phyloP scores from a whole-genome alignment of 2,113 vertebrate genomes.

The Lepus timidus region DNA sequence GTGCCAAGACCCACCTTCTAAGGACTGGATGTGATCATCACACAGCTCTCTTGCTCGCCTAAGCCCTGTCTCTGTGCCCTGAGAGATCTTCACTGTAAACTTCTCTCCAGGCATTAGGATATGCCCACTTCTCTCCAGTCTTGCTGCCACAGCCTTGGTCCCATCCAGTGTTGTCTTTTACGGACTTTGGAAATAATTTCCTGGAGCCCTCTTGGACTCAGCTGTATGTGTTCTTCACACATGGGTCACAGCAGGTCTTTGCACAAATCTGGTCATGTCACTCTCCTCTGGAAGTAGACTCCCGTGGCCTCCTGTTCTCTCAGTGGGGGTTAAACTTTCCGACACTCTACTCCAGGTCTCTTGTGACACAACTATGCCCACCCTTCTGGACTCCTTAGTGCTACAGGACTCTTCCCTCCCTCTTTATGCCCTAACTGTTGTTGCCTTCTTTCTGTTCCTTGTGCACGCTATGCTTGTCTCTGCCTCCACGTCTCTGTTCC shows the following conservation, averaged over 20 bases:
- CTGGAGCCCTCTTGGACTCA: not conserved
- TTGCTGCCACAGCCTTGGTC: not conserved
- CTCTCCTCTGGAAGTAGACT: not conserved
- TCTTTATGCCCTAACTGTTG: not conserved
- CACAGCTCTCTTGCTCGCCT: too few species aligned
- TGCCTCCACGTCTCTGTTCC: not conserved
- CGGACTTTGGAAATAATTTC: not conserved
- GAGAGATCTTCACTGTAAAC: not conserved
- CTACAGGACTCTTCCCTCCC: not conserved
- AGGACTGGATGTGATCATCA: not conserved
- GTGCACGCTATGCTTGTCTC: not conserved
- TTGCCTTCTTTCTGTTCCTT: not conserved
- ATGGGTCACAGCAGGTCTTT: not conserved
- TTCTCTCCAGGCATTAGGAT: too few species aligned
- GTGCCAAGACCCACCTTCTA: not conserved
- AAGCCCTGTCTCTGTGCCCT: not conserved
- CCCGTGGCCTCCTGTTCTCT: not conserved
- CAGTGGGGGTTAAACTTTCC: not conserved
- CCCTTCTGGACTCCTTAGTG: not conserved
- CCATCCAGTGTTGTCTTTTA: rapidly evolving
- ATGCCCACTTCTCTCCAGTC: not conserved
- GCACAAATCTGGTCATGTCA: not conserved
- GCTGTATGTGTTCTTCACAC: not conserved
- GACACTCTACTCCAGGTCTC: not conserved
- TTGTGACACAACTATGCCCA: not conserved